Percentiles rank a stretch among this genome's conserved stretches.
Conservation (phyloP, 2,113 vertebrate genomes). For the Cebus imitator region DNA sequence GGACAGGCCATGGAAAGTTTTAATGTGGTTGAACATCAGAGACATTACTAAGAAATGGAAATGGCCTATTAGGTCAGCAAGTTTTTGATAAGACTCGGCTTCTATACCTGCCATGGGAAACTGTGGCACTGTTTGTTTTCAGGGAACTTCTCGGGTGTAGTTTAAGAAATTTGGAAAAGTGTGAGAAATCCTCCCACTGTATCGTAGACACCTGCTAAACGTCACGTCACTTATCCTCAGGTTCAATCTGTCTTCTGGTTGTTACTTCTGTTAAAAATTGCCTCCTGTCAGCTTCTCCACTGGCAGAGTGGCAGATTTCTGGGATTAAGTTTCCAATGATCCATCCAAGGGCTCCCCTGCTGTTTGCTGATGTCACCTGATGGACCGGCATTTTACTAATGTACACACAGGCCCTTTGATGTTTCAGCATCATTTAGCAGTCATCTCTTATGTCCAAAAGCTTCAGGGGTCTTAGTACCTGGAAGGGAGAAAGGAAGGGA, state of each 20-base stretch:
- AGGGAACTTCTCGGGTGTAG: not conserved
- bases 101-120: not conserved
- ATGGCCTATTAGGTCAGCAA: not conserved
- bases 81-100: not conserved
- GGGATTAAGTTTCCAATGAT: not conserved
- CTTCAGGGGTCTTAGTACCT: too few species aligned
- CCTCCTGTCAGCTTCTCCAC: not conserved
- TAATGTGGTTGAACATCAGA: not conserved
- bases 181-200: not conserved
- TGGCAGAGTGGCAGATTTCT: not conserved
- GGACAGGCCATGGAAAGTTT: not conserved
- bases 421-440: not conserved
- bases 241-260: not conserved
- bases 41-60: not conserved
- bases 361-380: not conserved
- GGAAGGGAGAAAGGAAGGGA: not conserved
- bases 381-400: not conserved
- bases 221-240: not conserved
- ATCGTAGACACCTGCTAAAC: not conserved
- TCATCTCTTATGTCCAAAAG: not conserved
- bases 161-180: not conserved
- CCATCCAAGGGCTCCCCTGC: fast-evolving
- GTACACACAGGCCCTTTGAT: not conserved
- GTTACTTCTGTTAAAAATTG: not conserved
- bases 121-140: not conserved